Conservation (phyloP, 2,888 invertebrate species). For the Empis stercorea region DNA sequence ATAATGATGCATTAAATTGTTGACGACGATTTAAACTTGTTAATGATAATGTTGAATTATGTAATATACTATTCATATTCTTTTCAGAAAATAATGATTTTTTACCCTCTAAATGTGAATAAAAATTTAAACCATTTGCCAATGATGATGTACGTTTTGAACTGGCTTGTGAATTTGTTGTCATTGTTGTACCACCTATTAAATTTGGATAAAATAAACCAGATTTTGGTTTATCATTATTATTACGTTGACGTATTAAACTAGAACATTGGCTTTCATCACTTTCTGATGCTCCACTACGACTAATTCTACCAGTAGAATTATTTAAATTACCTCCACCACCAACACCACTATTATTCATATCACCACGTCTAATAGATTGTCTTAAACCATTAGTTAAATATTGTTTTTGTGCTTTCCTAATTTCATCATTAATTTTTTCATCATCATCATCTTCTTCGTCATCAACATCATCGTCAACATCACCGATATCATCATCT, state of each 20-base stretch:
- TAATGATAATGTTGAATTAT: conserved; percentile 33
- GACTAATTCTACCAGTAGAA: conserved; percentile 10
- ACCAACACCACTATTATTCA: too few species aligned
- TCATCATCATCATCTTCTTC: conserved; percentile 13
- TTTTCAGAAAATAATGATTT: conserved; percentile 31
- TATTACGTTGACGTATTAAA: conserved; percentile 10
- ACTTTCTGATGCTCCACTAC: conserved; percentile 20
- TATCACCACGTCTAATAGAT: conserved; percentile 13
- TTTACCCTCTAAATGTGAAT: conserved; percentile 30
- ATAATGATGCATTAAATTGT: conserved; percentile 32
- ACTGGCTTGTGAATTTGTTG: conserved; percentile 14
- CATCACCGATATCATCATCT: conserved; percentile 10
- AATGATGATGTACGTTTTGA: conserved; percentile 20
- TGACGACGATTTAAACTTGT: conserved; percentile 28
- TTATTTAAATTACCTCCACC: background rate
- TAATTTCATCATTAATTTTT: conserved; percentile 11
- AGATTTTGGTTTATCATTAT: conserved; percentile 13
- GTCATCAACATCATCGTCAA: conserved; percentile 8
- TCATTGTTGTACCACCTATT: conserved; percentile 6
- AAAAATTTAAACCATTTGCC: conserved; percentile 27
- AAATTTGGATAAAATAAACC: conserved; percentile 16
- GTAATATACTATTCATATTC: conserved; percentile 20
- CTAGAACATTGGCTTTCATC: conserved; percentile 18
- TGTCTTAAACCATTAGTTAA: conserved; percentile 4
- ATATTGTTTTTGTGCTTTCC: conserved; percentile 8